phyloP scores from a whole-genome alignment of 2,888 invertebrate species.

The Terebella lapidaria region DNA sequence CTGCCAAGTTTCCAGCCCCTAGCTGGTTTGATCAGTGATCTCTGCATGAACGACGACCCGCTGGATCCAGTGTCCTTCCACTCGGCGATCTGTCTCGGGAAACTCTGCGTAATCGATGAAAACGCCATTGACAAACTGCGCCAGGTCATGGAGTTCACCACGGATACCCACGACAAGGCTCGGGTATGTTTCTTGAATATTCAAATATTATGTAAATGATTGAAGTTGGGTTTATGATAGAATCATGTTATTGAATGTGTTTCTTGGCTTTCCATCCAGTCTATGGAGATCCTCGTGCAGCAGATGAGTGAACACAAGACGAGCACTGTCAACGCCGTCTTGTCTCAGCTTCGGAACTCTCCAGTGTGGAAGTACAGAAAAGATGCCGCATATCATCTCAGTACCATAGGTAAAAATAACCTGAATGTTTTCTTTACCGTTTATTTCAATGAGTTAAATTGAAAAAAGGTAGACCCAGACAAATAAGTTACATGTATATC shows the following conservation, averaged over 20 bases:
- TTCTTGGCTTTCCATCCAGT: constrained; percentile 25
- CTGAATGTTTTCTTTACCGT: too few relatives aligned
- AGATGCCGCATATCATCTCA: constrained; percentile 40
- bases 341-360: constrained; percentile 35
- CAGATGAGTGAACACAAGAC: constrained; percentile 37
- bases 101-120: constrained; percentile 41
- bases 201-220: neutral
- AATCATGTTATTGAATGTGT: neutral
- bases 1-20: constrained; percentile 33
- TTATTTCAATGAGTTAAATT: too few relatives aligned
- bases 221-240: neutral
- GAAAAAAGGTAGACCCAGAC: too few relatives aligned
- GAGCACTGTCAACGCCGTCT: constrained; percentile 33
- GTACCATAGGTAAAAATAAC: constrained; percentile 28
- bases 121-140: constrained; percentile 39
- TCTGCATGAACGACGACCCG: constrained; percentile 40
- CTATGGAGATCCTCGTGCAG: constrained; percentile 43
- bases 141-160: constrained; percentile 29
- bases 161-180: constrained; percentile 5
- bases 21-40: constrained; percentile 41
- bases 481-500: neutral
- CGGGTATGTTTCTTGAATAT: constrained; percentile 4
- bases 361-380: constrained; percentile 44
- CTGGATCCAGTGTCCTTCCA: constrained; percentile 41
- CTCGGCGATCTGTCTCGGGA: constrained; percentile 44